Conservation (phyloP, 2,797 vertebrate genomes). For the Tarsius wallacei region DNA sequence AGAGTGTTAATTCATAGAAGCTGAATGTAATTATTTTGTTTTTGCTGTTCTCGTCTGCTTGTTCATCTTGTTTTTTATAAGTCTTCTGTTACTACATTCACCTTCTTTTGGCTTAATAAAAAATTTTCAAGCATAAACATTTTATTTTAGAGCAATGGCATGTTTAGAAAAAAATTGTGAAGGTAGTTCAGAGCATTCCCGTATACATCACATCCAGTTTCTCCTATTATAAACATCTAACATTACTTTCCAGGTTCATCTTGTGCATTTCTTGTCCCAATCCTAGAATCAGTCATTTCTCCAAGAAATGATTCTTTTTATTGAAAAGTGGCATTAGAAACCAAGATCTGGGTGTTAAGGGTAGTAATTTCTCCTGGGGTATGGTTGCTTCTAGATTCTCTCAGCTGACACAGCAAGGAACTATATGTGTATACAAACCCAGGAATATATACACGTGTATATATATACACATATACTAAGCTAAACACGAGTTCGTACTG, state of each 20-base stretch:
- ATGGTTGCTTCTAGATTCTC: neutral
- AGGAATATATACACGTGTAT: neutral
- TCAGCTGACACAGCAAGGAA: neutral
- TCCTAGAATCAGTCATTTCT: conserved; percentile 2
- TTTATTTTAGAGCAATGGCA: conserved; percentile 32
- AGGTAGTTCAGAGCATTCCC: neutral
- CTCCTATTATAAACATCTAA: neutral
- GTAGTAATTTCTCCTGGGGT: neutral
- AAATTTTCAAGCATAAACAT: neutral
- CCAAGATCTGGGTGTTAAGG: neutral
- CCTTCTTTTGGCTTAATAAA: neutral
- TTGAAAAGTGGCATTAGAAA: neutral
- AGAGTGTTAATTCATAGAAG: neutral
- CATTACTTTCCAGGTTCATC: neutral
- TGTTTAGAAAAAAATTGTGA: neutral
- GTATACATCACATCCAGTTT: neutral
- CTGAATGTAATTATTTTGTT: neutral
- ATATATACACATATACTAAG: neutral
- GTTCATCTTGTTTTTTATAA: neutral
- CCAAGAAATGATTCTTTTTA: neutral
- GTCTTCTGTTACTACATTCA: neutral
- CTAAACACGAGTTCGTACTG: neutral
- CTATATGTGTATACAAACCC: neutral
- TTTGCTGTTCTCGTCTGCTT: conserved; percentile 22
- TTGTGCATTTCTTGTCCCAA: neutral